Conservation (phyloP, 2,113 vertebrate genomes). For the Mormyrus lacerda region DNA sequence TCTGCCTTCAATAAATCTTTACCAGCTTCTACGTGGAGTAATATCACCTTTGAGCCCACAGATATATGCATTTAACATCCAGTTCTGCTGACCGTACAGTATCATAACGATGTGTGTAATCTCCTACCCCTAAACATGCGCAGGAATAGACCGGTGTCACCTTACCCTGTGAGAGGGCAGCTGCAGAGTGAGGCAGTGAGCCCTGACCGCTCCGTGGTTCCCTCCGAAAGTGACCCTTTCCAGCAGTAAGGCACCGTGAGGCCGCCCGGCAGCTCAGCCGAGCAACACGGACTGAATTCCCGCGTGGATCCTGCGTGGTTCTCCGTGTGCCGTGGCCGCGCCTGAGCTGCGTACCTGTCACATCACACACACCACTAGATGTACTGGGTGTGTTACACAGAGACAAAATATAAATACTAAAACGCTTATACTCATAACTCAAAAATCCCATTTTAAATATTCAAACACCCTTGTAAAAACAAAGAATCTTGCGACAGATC, state of each 20-base stretch:
- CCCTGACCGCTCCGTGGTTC: conserved; percentile 9
- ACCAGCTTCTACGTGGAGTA: neutral
- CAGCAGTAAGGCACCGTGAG: neutral
- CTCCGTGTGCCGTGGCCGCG: neutral
- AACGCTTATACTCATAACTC: neutral
- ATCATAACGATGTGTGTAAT: neutral
- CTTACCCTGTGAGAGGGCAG: conserved; percentile 20
- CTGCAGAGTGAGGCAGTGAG: conserved; percentile 2
- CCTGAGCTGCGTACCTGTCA: neutral
- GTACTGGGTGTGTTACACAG: neutral
- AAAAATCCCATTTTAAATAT: neutral
- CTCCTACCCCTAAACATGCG: neutral
- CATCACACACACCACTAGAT: neutral
- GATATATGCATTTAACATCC: neutral
- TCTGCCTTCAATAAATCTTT: neutral
- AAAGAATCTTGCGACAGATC: neutral
- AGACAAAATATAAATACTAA: neutral
- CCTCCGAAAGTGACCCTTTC: neutral
- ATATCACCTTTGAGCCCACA: neutral
- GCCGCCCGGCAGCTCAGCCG: neutral
- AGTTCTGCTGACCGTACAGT: neutral
- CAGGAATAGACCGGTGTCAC: neutral
- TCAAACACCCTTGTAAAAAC: neutral
- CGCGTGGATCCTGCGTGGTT: neutral
- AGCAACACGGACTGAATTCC: neutral